These are phyloP conservation scores for Watsonalla binaria DNA, from an alignment of 2,888 invertebrate genomes.

Conservation along the genomic window DNA sequence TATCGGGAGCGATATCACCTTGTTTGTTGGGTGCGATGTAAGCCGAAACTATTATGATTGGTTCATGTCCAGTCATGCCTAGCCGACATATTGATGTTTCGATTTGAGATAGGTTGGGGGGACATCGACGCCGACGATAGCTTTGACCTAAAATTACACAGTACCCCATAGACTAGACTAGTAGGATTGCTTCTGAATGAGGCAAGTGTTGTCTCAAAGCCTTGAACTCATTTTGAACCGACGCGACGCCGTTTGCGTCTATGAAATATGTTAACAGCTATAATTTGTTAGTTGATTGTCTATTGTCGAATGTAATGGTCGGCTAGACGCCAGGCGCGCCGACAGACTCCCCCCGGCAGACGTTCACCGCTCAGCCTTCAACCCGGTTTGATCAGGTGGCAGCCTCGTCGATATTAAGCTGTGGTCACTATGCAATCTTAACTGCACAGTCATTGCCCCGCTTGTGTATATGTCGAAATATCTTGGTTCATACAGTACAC, in stretches of 20 bases:
- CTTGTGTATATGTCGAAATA: too few relatives aligned
- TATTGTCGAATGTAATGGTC: slow-evolving; percentile 32
- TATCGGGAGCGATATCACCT: too few relatives aligned
- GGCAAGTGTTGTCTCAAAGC: slow-evolving; percentile 32
- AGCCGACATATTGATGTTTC: too few relatives aligned
- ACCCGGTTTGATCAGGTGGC: neutral
- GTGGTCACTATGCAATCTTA: too few relatives aligned
- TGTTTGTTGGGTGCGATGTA: too few relatives aligned
- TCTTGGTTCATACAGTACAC: too few relatives aligned
- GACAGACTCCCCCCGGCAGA: slow-evolving; percentile 11
- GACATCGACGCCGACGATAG: neutral
- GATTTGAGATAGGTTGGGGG: too few relatives aligned
- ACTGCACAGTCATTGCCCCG: too few relatives aligned
- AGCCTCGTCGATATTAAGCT: too few relatives aligned
- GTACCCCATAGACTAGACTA: neutral
- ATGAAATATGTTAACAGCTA: slow-evolving; percentile 39
- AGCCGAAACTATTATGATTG: too few relatives aligned
- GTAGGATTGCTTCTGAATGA: slow-evolving; percentile 10
- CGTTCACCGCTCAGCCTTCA: neutral
- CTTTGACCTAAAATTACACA: slow-evolving; percentile 2
- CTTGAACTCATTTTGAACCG: slow-evolving; percentile 55
- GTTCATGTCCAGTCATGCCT: too few relatives aligned
- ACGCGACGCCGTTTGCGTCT: slow-evolving; percentile 31
- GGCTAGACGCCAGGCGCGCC: slow-evolving; percentile 12
- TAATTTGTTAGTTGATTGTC: slow-evolving; percentile 41